Conservation (phyloP, 2,797 vertebrate genomes). For the Babyrousa celebensis region DNA sequence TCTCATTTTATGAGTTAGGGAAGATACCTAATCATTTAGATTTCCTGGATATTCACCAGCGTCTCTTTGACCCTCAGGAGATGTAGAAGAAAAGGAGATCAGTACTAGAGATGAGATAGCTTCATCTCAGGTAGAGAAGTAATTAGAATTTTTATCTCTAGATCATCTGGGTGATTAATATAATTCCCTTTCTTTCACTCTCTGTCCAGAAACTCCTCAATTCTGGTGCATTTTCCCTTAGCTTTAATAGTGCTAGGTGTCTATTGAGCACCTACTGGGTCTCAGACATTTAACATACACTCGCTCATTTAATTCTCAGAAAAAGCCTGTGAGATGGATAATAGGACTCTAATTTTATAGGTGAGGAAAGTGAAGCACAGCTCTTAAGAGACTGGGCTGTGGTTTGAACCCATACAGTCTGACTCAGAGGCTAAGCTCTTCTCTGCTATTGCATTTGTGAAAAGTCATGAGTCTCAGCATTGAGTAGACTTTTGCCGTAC, state of each 20-base stretch:
- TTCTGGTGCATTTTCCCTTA: neutral
- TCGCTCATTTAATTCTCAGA: slow-evolving; percentile 58
- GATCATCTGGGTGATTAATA: neutral
- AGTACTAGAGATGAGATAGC: neutral
- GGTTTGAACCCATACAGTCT: neutral
- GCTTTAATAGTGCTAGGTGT: neutral
- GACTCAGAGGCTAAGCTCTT: neutral
- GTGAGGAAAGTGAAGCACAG: neutral
- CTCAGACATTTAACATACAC: neutral
- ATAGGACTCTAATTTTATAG: neutral
- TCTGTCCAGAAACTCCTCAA: neutral
- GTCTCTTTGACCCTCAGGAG: neutral
- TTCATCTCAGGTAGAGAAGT: neutral
- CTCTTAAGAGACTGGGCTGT: neutral
- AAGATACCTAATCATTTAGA: neutral
- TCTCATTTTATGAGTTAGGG: slow-evolving; percentile 47
- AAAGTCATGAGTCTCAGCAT: neutral
- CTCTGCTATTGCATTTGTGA: neutral
- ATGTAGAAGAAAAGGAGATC: neutral
- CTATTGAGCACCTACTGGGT: neutral
- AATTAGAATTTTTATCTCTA: slow-evolving; percentile 35
- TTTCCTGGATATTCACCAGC: neutral
- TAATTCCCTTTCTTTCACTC: neutral
- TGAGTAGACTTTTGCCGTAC: neutral
- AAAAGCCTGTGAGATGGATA: neutral